Evolutionary conservation across 2,797 vertebrate species (phyloP), one percentile per base, ranked within the genome.

Genomic region (Danionella dracula): DNA sequence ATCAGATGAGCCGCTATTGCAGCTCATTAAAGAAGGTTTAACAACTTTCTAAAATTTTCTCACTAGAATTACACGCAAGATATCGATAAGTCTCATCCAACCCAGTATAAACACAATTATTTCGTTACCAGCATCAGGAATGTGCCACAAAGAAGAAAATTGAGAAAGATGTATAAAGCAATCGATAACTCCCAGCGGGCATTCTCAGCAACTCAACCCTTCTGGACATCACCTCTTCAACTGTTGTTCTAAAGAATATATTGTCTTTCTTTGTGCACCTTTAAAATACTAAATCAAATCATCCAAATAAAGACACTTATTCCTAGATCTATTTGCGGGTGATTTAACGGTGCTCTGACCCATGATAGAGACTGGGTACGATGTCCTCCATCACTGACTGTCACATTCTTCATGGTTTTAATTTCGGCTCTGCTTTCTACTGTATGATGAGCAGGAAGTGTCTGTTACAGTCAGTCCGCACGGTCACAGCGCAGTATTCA

Each of bases 221-320:
- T 48, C 45, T 61, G 48, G 34, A 41, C 44, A 50, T 68, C 45
- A 46, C 35, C 46, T 48, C 60, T 54, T 51, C 55, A 49, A 20
- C 41, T 61, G 13, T 62, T 66, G 35, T 54, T 53, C 50, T 61
- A 62, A 48, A 45, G 29, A 20, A 21, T 32, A 67, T 66, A 20
- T 37, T 51, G 46, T 56, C 34, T 66, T 66, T 66, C 31, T 37
- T 66, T 38, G 16, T 56, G 12, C 12, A 46, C 34, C 42, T 35
- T 16, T 38, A 50, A 40, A 62, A 68, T 64, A 74, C 68, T 76
- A 59, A 73, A 62, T 66, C 31, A 38, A 63, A 60, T 63, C 53
- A 41, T 60, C 53, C 65, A 71, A 68, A 71, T 62, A 53, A 74
- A 66, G 59, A 74, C 71, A 38, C 41, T 60, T 60, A 61, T 71